Evolutionary conservation across 1,140 invertebrate genomes (phyloP).

Genomic region (Phortica variegata): DNA sequence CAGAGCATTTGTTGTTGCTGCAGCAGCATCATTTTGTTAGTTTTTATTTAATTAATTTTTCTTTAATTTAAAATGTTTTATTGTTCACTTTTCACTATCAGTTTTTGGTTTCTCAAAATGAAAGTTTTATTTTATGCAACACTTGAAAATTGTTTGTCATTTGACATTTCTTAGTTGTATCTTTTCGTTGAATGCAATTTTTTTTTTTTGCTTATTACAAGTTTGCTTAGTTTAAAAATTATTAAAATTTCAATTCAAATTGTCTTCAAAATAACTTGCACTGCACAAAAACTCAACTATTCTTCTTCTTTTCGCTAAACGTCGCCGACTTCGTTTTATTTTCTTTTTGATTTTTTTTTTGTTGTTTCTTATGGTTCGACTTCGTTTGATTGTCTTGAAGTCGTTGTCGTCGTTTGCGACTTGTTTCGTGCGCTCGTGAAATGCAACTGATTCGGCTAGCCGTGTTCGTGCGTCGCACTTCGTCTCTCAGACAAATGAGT

Average conservation of each 20-base stretch:
- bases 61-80: no score
- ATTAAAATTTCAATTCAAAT: background rate
- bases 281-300: slow-evolving; percentile 6
- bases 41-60: slow-evolving; percentile 3
- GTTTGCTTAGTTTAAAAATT: no score
- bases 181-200: no score
- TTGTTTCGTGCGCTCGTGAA: slow-evolving; percentile 30
- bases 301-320: background rate
- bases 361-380: slow-evolving; percentile 1
- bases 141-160: no score
- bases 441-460: slow-evolving; percentile 35
- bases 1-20: slow-evolving; percentile 27
- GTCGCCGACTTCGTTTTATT: slow-evolving; percentile 6
- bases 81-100: no score
- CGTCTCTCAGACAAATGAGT: slow-evolving; percentile 10
- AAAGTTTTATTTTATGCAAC: no score
- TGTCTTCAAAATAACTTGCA: slow-evolving; percentile 10
- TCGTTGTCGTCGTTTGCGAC: slow-evolving; percentile 15
- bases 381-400: slow-evolving; percentile 9
- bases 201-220: no score
- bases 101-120: no score
- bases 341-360: no score
- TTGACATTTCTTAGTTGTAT: no score
- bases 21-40: slow-evolving; percentile 38
- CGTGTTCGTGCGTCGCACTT: background rate